Base-by-base conservation (phyloP, 2,888 invertebrate species). In the Orchestes rusci region DNA sequence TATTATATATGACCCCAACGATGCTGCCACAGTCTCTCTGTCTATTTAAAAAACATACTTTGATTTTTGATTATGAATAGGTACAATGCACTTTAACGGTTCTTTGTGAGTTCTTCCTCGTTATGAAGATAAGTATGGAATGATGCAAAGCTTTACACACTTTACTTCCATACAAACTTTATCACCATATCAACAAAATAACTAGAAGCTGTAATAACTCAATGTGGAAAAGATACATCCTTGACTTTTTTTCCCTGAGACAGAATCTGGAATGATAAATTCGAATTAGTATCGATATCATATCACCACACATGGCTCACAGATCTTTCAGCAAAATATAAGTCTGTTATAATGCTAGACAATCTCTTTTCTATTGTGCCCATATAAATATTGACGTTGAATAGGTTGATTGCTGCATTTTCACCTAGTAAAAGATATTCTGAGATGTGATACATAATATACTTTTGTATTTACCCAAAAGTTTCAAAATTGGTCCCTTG, bases 311-410 rank as follows among this genome's bases (percentile, higher is more conserved):
- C 2, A 3, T 34, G 28, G 47, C 53, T 56, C 53, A 57, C 56
- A 4, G 58, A 57, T 56, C 61, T 64, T 52, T 66, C 64, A 37
- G 60, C 63, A 48, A 61, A 73, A 52, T 71, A 68, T 16, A 70
- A 72, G 45, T 75, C 68, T 51, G 72, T 74, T 32, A 85, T 73
- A 52, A 84, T 72, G 53, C 82, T 80, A 12, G 75, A 73, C 13
- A 83, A 77, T 48, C 80, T 78, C 61, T 83, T 80, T 60, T 91
- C 89, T 51, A 93, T 78, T 23, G 88, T 79, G 48, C 86, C 86
- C 58, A 92, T 75, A 63, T 87, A 90, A 13, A 91, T 76, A 52
- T 85, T 79, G 1, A 86, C 85, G 69, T 91, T 93, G 55, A 79
- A 78, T 37, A 75, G 73, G 40, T 80, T 84, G 31, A 91, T 79